phyloP scores from a whole-genome alignment of 1,140 invertebrate genomes.

The Drosophila nebulosa region DNA sequence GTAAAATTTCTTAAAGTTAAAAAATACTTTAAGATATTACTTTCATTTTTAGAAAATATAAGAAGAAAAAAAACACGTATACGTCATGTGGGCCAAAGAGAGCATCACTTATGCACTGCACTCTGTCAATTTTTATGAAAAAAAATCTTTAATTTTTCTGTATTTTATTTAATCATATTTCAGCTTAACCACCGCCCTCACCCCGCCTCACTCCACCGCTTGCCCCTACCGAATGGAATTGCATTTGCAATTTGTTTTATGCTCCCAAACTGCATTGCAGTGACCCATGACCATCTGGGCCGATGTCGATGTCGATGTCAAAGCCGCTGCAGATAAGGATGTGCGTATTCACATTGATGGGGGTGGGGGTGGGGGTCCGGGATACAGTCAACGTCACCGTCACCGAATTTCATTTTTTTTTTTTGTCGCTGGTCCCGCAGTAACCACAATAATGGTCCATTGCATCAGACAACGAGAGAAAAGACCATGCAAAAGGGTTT shows the following conservation, averaged over 20 bases:
- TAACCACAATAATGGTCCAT: background rate
- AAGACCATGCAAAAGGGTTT: background rate
- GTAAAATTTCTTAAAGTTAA: background rate
- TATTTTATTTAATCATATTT: background rate
- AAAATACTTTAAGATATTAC: background rate
- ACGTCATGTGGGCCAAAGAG: background rate
- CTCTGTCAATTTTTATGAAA: too few relatives aligned
- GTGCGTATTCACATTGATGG: background rate
- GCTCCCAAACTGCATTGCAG: background rate
- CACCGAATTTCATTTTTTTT: too few relatives aligned
- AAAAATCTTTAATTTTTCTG: background rate
- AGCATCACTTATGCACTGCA: too few relatives aligned
- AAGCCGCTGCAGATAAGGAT: too few relatives aligned
- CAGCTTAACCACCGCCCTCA: too few relatives aligned
- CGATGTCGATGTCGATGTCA: background rate
- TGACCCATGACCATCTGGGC: background rate
- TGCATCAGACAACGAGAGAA: background rate
- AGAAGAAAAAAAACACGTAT: background rate
- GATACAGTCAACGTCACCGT: too few relatives aligned
- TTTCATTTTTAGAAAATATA: too few relatives aligned
- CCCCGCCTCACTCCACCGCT: too few relatives aligned
- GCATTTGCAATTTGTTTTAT: constrained; percentile 1
- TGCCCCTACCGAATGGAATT: too few relatives aligned
- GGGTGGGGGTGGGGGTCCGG: too few relatives aligned
- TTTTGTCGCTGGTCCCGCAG: background rate